Evolutionary conservation across 2,113 vertebrate genomes (phyloP).

Genomic region (Dicerorhinus sumatrensis): DNA sequence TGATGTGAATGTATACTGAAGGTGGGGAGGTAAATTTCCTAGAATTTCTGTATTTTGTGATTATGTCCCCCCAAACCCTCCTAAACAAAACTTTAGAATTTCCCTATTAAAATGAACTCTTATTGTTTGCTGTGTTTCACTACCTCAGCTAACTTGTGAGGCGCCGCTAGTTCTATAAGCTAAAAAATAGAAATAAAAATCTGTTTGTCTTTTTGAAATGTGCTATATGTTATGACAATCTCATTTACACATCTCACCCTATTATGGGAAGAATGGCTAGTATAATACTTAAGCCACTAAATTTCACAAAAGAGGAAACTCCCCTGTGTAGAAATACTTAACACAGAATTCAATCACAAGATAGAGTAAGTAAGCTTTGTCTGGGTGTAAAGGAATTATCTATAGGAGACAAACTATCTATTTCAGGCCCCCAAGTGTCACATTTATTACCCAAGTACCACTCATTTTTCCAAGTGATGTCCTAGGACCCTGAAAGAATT

Average conservation of each 20-base stretch:
- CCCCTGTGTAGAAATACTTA: neutral
- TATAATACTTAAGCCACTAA: neutral
- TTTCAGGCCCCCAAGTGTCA: neutral
- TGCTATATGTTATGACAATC: neutral
- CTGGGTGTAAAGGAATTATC: neutral
- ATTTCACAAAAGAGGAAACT: neutral
- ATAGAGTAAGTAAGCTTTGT: neutral
- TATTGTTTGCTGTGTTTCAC: neutral
- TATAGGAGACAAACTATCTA: neutral
- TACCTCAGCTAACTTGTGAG: neutral
- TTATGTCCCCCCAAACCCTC: neutral
- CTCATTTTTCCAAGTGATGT: constrained; percentile 4
- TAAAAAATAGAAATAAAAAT: neutral
- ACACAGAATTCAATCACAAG: neutral
- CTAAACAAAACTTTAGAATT: neutral
- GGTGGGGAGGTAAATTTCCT: neutral
- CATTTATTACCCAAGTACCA: neutral
- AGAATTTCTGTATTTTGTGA: neutral
- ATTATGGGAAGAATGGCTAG: neutral
- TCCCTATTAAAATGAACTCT: neutral
- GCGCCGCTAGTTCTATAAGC: neutral
- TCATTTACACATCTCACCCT: neutral
- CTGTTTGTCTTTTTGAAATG: neutral
- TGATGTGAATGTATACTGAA: neutral
- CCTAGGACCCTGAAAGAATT: constrained; percentile 19